Evolutionary conservation across 2,113 vertebrate genomes (phyloP).

Genomic region (Macquaria australasica): DNA sequence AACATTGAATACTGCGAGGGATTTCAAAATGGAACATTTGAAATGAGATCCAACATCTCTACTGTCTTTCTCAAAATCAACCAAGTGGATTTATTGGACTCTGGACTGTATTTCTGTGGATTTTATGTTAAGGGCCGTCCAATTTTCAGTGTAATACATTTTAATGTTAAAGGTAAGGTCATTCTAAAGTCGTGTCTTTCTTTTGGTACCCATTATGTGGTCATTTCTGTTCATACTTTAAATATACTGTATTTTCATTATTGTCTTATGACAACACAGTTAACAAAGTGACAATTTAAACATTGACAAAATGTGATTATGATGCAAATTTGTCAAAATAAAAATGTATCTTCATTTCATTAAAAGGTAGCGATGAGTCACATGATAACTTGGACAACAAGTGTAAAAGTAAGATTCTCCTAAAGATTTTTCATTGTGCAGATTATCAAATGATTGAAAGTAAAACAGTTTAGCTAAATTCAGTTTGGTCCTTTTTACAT

Average conservation of each 20-base stretch:
- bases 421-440: background rate
- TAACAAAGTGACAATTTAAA: no score
- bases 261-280: no score
- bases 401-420: background rate
- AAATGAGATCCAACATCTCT: background rate
- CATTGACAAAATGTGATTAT: no score
- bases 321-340: no score
- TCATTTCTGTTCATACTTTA: no score
- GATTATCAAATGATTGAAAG: no score
- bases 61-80: background rate
- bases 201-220: no score
- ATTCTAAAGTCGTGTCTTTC: background rate
- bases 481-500: no score
- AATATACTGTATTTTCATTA: no score
- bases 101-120: slow-evolving; percentile 35
- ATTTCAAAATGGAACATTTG: background rate
- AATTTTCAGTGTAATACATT: background rate
- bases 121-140: fast-evolving
- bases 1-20: background rate
- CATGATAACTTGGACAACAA: background rate
- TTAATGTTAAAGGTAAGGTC: slow-evolving; percentile 15
- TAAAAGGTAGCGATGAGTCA: background rate
- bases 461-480: no score
- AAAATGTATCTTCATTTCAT: no score
- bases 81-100: background rate